Evolutionary conservation across 1,140 invertebrate genomes (phyloP).

Genomic region (Pantala flavescens): DNA sequence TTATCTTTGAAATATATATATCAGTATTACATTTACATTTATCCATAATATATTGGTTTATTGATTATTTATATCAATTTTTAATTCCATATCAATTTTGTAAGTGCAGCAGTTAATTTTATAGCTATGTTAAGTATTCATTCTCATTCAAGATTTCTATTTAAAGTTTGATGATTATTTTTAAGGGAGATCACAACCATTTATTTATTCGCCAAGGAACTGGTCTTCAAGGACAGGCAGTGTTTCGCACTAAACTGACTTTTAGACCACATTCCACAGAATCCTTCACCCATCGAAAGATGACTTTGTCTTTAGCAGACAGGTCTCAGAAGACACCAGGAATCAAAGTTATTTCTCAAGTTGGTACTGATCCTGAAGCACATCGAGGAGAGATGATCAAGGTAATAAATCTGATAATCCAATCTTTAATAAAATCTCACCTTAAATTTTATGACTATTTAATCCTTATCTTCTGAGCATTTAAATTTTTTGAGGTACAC

Average conservation of each 20-base stretch:
- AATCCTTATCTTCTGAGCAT: slow-evolving; percentile 12
- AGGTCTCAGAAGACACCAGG: slow-evolving; percentile 92
- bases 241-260: slow-evolving; percentile 91
- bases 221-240: slow-evolving; percentile 92
- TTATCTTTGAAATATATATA: background rate
- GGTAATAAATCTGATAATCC: slow-evolving; percentile 40
- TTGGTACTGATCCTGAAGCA: slow-evolving; percentile 87
- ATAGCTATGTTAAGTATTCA: too few relatives aligned
- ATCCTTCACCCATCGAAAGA: slow-evolving; percentile 96
- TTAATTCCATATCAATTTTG: too few relatives aligned
- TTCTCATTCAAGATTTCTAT: background rate
- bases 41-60: too few relatives aligned
- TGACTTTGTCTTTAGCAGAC: slow-evolving; percentile 95
- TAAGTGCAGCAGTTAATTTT: too few relatives aligned
- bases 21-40: too few relatives aligned
- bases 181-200: slow-evolving; percentile 85
- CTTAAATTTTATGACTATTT: slow-evolving; percentile 16
- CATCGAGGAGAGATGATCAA: slow-evolving; percentile 83
- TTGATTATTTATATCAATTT: too few relatives aligned
- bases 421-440: slow-evolving; percentile 19
- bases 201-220: slow-evolving; percentile 94
- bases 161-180: slow-evolving; percentile 25
- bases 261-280: slow-evolving; percentile 97
- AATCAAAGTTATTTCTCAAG: slow-evolving; percentile 91
- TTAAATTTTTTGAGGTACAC: too few relatives aligned